A percentile compares a stretch with the other conserved stretches of the same genome.
Evolutionary conservation across 2,888 invertebrate genomes (phyloP).

Genomic region (Epirrhoe alternata): DNA sequence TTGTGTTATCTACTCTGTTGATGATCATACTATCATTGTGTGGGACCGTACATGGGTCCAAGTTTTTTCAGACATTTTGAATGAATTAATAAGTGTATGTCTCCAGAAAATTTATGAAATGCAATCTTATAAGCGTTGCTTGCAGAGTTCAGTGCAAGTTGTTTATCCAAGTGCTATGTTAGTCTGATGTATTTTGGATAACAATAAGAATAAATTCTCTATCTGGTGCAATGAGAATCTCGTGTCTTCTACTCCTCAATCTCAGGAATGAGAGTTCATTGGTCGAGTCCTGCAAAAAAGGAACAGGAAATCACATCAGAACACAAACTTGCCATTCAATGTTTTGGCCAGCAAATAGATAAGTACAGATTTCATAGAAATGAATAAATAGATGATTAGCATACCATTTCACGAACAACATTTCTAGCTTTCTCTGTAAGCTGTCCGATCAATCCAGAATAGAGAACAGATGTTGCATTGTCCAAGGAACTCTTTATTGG

Average conservation of each 20-base stretch:
- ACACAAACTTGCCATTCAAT: not conserved
- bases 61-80: no score
- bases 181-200: constrained; percentile 92
- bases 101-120: not conserved
- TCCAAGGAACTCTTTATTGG: constrained; percentile 97
- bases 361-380: not conserved
- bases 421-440: constrained; percentile 96
- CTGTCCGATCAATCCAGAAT: constrained; percentile 96
- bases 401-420: constrained; percentile 94
- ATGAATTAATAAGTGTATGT: no score
- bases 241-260: constrained; percentile 97
- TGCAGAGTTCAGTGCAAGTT: not conserved
- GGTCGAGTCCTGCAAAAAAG: constrained; percentile 90
- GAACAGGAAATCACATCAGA: not conserved
- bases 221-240: constrained; percentile 99
- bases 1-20: no score
- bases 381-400: constrained; percentile 1
- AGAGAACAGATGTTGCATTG: constrained; percentile 97
- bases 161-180: constrained; percentile 31
- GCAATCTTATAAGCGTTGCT: not conserved
- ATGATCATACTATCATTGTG: no score
- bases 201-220: constrained; percentile 97
- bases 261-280: constrained; percentile 98
- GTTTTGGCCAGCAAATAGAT: no score
- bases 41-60: no score